A percentile compares a stretch with the other conserved stretches of the same genome.
Conservation (phyloP, 2,113 vertebrate species). For the Lycocorax pyrrhopterus region DNA sequence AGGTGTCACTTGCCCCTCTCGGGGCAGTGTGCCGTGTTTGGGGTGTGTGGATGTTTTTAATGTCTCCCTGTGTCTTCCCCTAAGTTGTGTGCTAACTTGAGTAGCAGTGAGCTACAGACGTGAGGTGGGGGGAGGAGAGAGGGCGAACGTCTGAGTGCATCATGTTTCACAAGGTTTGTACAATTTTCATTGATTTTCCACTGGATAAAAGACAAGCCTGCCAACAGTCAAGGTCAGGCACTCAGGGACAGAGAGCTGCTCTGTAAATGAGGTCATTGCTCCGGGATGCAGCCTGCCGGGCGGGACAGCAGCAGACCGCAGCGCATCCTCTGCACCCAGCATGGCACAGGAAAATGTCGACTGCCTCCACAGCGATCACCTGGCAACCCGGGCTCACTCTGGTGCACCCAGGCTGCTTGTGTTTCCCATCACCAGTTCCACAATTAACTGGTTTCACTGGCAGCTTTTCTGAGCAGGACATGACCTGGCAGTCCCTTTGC, state of each 20-base stretch:
- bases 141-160: not conserved
- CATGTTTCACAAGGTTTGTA: not conserved
- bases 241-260: not conserved
- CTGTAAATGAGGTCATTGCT: conserved; percentile 1
- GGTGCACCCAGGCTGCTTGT: rapidly evolving
- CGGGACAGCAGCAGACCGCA: not conserved
- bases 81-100: too few species aligned
- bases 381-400: not conserved
- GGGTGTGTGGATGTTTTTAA: not conserved
- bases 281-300: not conserved
- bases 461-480: not conserved
- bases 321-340: not conserved
- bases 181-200: conserved; percentile 42
- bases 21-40: not conserved
- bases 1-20: not conserved
- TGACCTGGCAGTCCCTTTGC: too few species aligned
- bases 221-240: conserved; percentile 7
- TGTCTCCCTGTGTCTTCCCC: not conserved
- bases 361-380: not conserved
- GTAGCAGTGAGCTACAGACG: not conserved
- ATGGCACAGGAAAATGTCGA: rapidly evolving
- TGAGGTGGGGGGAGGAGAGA: not conserved
- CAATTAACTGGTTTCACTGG: not conserved
- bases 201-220: not conserved
- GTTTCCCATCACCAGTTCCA: not conserved